phyloP scores from a whole-genome alignment of 1,140 invertebrate species.

The Philopotamus ludificatus region DNA sequence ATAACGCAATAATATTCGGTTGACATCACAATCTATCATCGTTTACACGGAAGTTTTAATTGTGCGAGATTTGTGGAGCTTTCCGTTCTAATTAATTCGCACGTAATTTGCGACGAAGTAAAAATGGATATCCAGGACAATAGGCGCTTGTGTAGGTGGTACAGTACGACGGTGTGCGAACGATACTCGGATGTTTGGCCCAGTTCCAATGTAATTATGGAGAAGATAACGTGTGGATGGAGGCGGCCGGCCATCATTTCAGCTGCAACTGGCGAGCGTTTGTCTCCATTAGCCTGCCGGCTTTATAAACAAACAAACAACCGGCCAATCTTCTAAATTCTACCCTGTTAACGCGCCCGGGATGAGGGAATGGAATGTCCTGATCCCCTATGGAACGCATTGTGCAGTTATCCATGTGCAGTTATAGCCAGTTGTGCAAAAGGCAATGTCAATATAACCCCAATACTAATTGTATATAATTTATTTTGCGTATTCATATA shows the following conservation, averaged over 20 bases:
- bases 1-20: neutral
- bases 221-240: conserved; percentile 33
- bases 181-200: conserved; percentile 33
- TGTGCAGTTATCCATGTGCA: too few relatives aligned
- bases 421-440: too few relatives aligned
- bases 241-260: conserved; percentile 15
- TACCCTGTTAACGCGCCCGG: too few relatives aligned
- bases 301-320: too few relatives aligned
- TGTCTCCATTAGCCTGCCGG: too few relatives aligned
- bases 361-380: too few relatives aligned
- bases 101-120: conserved; percentile 18
- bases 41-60: conserved; percentile 6
- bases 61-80: conserved; percentile 11
- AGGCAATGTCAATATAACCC: too few relatives aligned
- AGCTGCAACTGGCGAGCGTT: neutral
- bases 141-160: neutral
- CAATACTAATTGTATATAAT: too few relatives aligned
- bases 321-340: too few relatives aligned
- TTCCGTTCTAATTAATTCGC: conserved; percentile 16
- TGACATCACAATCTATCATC: neutral
- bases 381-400: too few relatives aligned
- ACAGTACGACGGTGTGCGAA: conserved; percentile 26
- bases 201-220: conserved; percentile 39
- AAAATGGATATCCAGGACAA: conserved; percentile 1
- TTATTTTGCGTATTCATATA: too few relatives aligned